Evolutionary conservation across 35 echinoderm and acorn worm species (phyloP), one percentile per base, ranked within the genome.

Genomic region (Apostichopus parvimensis): DNA sequence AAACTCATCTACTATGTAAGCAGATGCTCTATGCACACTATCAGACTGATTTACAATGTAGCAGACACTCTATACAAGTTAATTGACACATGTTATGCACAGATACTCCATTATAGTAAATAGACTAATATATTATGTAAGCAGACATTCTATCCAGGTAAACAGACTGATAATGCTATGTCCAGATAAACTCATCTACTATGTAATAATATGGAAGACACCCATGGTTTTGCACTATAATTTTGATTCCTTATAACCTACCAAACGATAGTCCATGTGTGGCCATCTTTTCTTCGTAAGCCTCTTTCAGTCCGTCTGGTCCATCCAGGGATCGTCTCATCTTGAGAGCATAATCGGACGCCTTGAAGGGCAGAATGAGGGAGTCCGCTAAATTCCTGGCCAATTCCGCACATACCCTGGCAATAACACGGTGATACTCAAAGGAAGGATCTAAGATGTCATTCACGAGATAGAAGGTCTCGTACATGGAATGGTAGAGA

Each of bases 401-500:
- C 6, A 99, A 60, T 79, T 99, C 97, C 6, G 77, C 90, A 93
- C 94, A 96, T 12, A 99, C 93, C n/a, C 93, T 91, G 66, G 81
- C 78, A 5, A 95, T 85, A 4, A 91, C 94, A 5, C 92, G 77
- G 54, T 98, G 96, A 54, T 94, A 95, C 22, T 98, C 88, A 71
- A 98, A 98, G 11, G 88, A 68, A 24, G 76, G 86, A 78, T 98
- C 96, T 85, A 95, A 90, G 77, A 95, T 91, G 75, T 93, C 93
- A 13, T 84, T 76, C 22, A 98, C 82, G 6, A 98, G 94, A 79
- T 94, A 86, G 79, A 98, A 98, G 5, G 96, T 98, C 86, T 98
- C 96, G 57, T 98, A 98, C 91, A 98, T 93, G 18, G 96, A 95
- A 68, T 98, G 96, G 66, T 98, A 98, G 6, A 98, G 73, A 5